phyloP scores from a whole-genome alignment of 2,113 vertebrate species.

The Cynocephalus volans region DNA sequence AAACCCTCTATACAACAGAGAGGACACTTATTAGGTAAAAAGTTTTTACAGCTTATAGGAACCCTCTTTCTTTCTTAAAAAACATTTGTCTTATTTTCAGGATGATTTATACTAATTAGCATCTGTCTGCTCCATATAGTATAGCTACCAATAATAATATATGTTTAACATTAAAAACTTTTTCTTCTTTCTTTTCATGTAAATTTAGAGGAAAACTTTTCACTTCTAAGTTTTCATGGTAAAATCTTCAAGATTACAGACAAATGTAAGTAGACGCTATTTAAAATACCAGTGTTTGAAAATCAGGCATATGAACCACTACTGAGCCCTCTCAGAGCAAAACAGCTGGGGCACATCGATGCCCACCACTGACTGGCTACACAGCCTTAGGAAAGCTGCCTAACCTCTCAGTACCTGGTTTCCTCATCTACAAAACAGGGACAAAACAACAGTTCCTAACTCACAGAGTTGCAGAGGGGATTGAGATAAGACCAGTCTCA shows the following conservation, averaged over 20 bases:
- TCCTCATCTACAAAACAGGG: background rate
- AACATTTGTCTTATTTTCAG: conserved; percentile 43
- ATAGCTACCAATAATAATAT: background rate
- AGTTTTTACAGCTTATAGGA: background rate
- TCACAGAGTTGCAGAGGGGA: background rate
- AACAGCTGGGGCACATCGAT: background rate
- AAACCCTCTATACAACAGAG: background rate
- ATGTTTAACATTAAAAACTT: background rate
- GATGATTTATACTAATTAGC: background rate
- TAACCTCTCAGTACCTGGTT: background rate
- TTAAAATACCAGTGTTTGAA: background rate
- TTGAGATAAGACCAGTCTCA: background rate
- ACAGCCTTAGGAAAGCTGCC: background rate
- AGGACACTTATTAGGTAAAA: background rate
- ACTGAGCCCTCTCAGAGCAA: background rate
- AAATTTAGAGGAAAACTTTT: conserved; percentile 20
- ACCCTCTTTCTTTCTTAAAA: conserved; percentile 26
- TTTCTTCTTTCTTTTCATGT: background rate
- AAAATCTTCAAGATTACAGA: conserved; percentile 30
- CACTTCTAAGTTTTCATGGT: conserved; percentile 25
- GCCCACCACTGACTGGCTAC: background rate
- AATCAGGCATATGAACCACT: background rate
- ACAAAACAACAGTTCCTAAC: background rate
- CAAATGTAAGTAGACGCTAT: background rate
- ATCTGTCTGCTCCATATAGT: background rate